phyloP scores from a whole-genome alignment of 2,797 vertebrate species.

The Strix occidentalis region DNA sequence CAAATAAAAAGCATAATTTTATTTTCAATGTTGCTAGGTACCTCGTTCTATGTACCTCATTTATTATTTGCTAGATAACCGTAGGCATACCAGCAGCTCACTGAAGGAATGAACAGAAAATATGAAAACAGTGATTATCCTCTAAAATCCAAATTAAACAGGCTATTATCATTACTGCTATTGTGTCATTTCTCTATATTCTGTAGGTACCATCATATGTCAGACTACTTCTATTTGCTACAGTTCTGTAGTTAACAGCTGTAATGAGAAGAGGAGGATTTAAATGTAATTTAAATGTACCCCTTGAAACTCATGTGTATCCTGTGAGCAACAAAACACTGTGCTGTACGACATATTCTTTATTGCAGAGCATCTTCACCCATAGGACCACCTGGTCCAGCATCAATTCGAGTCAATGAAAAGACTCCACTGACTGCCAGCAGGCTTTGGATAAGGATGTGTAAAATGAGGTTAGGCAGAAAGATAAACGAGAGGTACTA shows the following conservation, averaged over 20 bases:
- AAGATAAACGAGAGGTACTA: fast-evolving
- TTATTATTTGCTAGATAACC: slow-evolving; percentile 66
- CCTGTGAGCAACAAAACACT: background rate
- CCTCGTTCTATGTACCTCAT: slow-evolving; percentile 51
- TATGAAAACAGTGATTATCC: slow-evolving; percentile 66
- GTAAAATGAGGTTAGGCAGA: background rate
- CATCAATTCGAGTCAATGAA: background rate
- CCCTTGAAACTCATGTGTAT: background rate
- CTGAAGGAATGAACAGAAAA: slow-evolving; percentile 16
- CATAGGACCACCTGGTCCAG: background rate
- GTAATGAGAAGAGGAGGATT: background rate
- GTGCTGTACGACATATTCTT: background rate
- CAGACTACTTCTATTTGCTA: background rate
- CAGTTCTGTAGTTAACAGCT: slow-evolving; percentile 40
- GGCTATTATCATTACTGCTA: slow-evolving; percentile 36
- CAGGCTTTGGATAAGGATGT: background rate
- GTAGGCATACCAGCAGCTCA: slow-evolving; percentile 34
- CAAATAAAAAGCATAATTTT: slow-evolving; percentile 68
- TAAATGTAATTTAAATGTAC: background rate
- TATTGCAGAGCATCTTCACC: background rate
- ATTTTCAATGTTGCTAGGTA: slow-evolving; percentile 58
- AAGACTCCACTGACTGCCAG: background rate
- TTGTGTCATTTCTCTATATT: slow-evolving; percentile 11
- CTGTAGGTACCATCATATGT: background rate
- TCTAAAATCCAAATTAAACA: slow-evolving; percentile 72